These are phyloP conservation scores for Progne subis DNA, from an alignment of 2,113 vertebrate genomes.

Conservation along the genomic window DNA sequence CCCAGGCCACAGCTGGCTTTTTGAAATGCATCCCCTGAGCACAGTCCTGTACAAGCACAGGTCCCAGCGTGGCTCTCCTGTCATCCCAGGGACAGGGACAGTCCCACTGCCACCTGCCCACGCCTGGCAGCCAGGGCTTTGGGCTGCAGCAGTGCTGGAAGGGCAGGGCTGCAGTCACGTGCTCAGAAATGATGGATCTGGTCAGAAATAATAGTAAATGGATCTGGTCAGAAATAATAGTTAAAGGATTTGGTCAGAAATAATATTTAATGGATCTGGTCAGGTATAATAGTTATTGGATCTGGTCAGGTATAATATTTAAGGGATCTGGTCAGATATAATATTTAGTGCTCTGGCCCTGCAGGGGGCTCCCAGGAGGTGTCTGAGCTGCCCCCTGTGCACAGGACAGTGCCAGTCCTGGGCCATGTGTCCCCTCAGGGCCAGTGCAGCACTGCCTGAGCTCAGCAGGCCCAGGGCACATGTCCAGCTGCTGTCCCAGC, in stretches of 20 bases:
- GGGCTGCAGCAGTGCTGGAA: not conserved
- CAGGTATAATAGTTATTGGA: fast-evolving
- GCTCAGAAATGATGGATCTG: too few relatives aligned
- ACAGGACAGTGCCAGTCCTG: not conserved
- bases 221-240: not conserved
- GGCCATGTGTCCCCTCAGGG: not conserved
- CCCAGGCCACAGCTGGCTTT: not conserved
- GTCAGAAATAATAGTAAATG: fast-evolving
- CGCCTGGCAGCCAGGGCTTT: not conserved
- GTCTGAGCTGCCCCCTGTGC: not conserved
- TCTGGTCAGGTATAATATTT: not conserved
- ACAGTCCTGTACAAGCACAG: fast-evolving
- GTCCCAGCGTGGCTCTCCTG: not conserved
- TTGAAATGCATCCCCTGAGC: not conserved
- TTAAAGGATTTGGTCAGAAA: not conserved
- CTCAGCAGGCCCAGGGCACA: not conserved
- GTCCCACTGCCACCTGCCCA: not conserved
- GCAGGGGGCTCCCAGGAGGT: not conserved
- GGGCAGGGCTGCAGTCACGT: not conserved
- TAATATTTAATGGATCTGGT: too few relatives aligned
- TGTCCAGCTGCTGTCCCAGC: not conserved
- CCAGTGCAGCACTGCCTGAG: too few relatives aligned
- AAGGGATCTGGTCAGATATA: not conserved
- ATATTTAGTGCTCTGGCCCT: not conserved
- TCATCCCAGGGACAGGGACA: not conserved